phyloP scores from a whole-genome alignment of 1,140 invertebrate species.

The Oedothorax gibbosus region DNA sequence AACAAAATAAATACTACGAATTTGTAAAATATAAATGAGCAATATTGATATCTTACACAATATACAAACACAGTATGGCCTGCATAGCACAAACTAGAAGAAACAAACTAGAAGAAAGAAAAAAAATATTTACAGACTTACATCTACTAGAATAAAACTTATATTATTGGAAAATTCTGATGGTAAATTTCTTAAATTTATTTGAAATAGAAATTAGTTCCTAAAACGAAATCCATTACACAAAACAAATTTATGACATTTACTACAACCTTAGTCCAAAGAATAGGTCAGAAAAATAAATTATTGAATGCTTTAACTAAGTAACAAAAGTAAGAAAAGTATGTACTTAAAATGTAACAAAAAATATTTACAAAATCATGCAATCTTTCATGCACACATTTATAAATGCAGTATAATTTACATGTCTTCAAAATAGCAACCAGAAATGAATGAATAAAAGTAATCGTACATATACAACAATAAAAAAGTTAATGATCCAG shows the following conservation, averaged over 20 bases:
- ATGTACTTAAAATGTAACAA: too few relatives aligned
- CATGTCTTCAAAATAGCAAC: not conserved
- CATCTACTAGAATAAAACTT: constrained; percentile 3
- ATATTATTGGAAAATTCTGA: too few relatives aligned
- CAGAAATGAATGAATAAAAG: constrained; percentile 5
- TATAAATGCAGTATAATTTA: constrained; percentile 5
- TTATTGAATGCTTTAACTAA: too few relatives aligned
- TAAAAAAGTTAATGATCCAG: too few relatives aligned
- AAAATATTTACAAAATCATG: not conserved
- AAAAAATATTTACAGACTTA: constrained; percentile 18
- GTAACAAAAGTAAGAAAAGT: too few relatives aligned
- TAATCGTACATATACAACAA: constrained; percentile 3
- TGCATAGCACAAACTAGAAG: constrained; percentile 4
- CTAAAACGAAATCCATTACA: too few relatives aligned
- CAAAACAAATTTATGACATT: too few relatives aligned
- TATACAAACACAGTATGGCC: constrained; percentile 29
- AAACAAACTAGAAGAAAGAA: not conserved
- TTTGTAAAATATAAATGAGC: constrained; percentile 31
- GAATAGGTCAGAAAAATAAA: too few relatives aligned
- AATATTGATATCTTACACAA: constrained; percentile 37
- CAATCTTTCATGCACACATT: constrained; percentile 1
- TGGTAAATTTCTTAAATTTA: too few relatives aligned
- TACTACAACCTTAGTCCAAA: too few relatives aligned
- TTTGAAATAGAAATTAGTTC: too few relatives aligned
- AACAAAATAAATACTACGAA: constrained; percentile 50